Conservation (phyloP, 2,888 invertebrate genomes). For the Volucella inflata region DNA sequence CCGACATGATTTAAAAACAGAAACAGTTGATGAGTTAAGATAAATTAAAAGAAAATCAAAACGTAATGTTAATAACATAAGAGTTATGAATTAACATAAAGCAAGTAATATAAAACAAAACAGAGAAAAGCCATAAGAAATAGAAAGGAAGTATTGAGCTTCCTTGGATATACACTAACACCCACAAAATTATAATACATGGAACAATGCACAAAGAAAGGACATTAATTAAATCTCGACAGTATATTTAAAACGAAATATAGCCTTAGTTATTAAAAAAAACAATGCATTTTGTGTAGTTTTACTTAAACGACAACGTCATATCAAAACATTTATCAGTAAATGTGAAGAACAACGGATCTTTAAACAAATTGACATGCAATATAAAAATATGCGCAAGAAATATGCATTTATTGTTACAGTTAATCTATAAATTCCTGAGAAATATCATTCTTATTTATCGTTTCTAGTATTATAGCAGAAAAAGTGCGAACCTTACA, state of each 20-base stretch:
- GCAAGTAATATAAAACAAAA: constrained; percentile 24
- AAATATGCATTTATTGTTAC: too few species aligned
- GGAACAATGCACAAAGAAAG: constrained; percentile 47
- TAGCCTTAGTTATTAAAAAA: constrained; percentile 29
- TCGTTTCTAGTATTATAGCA: too few species aligned
- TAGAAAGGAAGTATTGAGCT: constrained; percentile 1
- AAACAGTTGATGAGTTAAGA: not conserved
- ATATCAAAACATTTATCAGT: not conserved
- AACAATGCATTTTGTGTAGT: constrained; percentile 12
- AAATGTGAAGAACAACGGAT: too few species aligned
- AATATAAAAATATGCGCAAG: too few species aligned
- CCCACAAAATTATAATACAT: constrained; percentile 42
- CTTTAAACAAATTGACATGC: too few species aligned
- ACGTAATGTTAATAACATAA: not conserved
- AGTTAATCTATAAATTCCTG: too few species aligned
- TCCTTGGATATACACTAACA: constrained; percentile 39
- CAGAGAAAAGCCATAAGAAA: constrained; percentile 11
- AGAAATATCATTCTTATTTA: too few species aligned
- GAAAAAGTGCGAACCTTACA: too few species aligned
- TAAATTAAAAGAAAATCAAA: constrained; percentile 10
- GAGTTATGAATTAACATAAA: constrained; percentile 23
- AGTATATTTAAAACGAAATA: constrained; percentile 24
- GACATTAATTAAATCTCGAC: constrained; percentile 27
- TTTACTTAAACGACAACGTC: constrained; percentile 3
- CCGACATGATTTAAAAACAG: constrained; percentile 16